Evolutionary conservation across 2,888 invertebrate genomes (phyloP).

Genomic region (Drosophila quinaria): DNA sequence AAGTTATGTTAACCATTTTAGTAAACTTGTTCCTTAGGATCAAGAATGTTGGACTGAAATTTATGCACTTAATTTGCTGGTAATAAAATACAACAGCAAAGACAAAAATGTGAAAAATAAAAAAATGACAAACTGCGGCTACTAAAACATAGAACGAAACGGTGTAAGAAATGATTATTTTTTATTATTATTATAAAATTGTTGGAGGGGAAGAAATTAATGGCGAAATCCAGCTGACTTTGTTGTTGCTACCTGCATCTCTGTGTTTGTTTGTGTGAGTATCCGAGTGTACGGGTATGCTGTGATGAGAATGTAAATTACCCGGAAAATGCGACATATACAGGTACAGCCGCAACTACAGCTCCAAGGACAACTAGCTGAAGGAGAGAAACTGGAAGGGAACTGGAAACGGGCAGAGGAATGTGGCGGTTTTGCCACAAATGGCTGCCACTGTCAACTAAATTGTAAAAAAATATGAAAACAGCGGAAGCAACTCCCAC

Average conservation of each 20-base stretch:
- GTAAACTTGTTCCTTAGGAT: background rate
- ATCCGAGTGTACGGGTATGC: constrained; percentile 48
- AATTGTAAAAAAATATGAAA: constrained; percentile 75
- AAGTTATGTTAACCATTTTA: background rate
- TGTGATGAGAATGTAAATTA: constrained; percentile 79
- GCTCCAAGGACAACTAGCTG: constrained; percentile 13
- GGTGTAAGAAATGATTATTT: constrained; percentile 46
- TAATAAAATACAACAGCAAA: constrained; percentile 33
- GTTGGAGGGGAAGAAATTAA: constrained; percentile 23
- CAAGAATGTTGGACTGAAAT: background rate
- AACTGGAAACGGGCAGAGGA: constrained; percentile 12
- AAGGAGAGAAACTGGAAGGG: background rate
- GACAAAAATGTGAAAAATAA: constrained; percentile 31
- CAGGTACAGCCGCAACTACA: constrained; percentile 29
- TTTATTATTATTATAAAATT: constrained; percentile 70
- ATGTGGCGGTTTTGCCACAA: constrained; percentile 60
- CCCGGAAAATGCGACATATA: constrained; percentile 77
- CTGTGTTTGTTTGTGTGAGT: background rate
- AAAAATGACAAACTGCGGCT: constrained; percentile 38
- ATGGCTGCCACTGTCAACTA: constrained; percentile 77
- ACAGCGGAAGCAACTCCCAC: constrained; percentile 64
- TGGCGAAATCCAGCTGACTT: constrained; percentile 4
- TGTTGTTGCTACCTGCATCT: constrained; percentile 4
- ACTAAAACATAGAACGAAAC: constrained; percentile 45
- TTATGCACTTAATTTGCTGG: constrained; percentile 32